A percentile compares a stretch with the other conserved stretches of the same genome.
Conservation (phyloP, 2,888 invertebrate species). For the Ormyrus nitidulus region DNA sequence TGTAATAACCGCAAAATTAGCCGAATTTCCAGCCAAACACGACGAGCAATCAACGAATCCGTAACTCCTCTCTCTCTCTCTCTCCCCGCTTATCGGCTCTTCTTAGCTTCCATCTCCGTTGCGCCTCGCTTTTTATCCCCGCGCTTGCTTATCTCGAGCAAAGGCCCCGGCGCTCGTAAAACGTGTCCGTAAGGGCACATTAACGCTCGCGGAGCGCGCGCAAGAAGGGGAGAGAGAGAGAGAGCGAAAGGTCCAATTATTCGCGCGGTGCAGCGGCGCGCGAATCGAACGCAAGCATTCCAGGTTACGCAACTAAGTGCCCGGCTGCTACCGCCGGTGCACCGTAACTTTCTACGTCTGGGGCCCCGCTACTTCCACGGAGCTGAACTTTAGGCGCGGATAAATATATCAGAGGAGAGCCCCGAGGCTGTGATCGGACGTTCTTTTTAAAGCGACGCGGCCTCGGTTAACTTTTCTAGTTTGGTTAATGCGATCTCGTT, state of each 20-base stretch:
- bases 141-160: background rate
- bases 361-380: no score
- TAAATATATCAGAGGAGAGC: no score
- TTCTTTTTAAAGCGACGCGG: no score
- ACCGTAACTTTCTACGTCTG: no score
- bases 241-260: conserved; percentile 33
- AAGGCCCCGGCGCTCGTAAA: conserved; percentile 29
- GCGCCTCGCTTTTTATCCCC: background rate
- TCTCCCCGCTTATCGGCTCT: background rate
- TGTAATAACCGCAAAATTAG: no score
- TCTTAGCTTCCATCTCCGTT: background rate
- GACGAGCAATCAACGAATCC: background rate
- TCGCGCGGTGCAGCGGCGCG: conserved; percentile 8
- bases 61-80: background rate
- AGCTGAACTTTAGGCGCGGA: no score
- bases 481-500: no score
- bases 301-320: conserved; percentile 15
- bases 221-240: background rate
- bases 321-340: no score
- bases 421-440: no score
- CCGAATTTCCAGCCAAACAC: no score
- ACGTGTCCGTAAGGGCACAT: conserved; percentile 26
- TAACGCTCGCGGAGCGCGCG: background rate
- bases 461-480: no score
- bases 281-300: conserved; percentile 19